Evolutionary conservation across 2,113 vertebrate species (phyloP), one percentile per base, ranked within the genome.

Genomic region (Anarhynchus alexandrinus): DNA sequence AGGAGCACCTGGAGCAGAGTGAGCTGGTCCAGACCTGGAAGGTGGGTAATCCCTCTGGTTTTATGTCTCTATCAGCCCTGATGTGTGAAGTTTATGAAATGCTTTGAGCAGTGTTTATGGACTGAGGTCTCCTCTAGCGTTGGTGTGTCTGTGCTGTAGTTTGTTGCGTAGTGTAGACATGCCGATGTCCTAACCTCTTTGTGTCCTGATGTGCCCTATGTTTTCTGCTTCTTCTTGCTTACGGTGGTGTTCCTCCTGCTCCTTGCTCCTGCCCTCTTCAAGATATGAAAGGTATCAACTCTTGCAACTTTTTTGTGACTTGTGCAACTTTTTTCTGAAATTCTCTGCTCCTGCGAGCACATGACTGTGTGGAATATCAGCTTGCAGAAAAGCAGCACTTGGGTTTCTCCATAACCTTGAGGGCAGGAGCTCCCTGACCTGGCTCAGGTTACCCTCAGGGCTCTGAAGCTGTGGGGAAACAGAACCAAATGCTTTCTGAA

Each of bases 151-250:
- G 40, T 5, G 23, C 27, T 22, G n/a, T 3, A 9, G 38, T 15
- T 64, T 4, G 2, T 14, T 16, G 21, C 4, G 0, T 1, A 1
- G 10, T 1, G 29, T 2, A 3, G 45, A 29, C 2, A 4, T 23
- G 34, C 14, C 1, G 3, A 30, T 4, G 21, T 30, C n/a, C 19
- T 27, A 9, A 0, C 5, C 34, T 27, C 69, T 21, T 12, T 5
- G 22, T 4, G 5, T 15, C 36, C 22, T 8, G 6, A 5, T 11
- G 25, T 34, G 32, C 15, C 18, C 12, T 0, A 12, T 5, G 38
- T 9, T 13, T 67, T 73, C 59, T 34, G 49, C 36, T 34, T 23
- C 71, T 21, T 18, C 51, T 34, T 30, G 9, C 51, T 16, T 3
- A 3, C 0, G 0, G 11, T 13, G 12, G 2, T n/a, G 42, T 15